Conservation (phyloP, 2,797 vertebrate species). For the Oreochromis grahami region DNA sequence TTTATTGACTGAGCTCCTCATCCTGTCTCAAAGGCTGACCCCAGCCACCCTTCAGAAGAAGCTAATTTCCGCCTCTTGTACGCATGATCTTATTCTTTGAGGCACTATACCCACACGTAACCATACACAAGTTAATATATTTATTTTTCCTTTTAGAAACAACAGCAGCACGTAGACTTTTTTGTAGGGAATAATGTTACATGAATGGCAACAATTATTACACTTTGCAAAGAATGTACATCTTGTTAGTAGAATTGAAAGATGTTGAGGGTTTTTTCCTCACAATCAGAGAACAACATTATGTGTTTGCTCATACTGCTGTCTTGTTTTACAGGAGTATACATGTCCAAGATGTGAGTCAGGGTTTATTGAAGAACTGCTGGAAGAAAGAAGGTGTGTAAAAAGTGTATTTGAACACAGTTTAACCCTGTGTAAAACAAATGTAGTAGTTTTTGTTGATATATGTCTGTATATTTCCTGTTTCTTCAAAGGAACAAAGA, state of each 20-base stretch:
- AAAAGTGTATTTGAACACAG: not conserved
- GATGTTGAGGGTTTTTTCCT: not conserved
- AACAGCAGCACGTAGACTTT: not conserved
- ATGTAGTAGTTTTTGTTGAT: not conserved
- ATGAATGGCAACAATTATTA: not conserved
- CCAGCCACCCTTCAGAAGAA: not conserved
- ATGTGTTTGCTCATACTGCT: not conserved
- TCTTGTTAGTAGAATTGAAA: not conserved
- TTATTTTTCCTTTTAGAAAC: not conserved
- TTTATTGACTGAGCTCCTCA: not conserved
- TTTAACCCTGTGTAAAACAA: not conserved
- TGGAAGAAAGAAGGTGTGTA: constrained; percentile 86
- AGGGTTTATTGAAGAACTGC: constrained; percentile 96
- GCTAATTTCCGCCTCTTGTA: not conserved
- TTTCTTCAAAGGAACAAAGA: not conserved
- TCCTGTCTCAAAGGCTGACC: not conserved
- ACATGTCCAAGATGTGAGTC: constrained; percentile 96
- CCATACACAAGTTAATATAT: not conserved
- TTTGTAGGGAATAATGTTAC: not conserved
- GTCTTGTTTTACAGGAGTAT: constrained; percentile 81
- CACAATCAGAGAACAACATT: not conserved
- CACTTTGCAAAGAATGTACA: not conserved
- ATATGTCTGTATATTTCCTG: not conserved
- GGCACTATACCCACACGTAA: not conserved
- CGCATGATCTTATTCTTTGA: not conserved